These are phyloP conservation scores for Seira ritae DNA, from an alignment of 2,888 invertebrate species.

Conservation along the genomic window DNA sequence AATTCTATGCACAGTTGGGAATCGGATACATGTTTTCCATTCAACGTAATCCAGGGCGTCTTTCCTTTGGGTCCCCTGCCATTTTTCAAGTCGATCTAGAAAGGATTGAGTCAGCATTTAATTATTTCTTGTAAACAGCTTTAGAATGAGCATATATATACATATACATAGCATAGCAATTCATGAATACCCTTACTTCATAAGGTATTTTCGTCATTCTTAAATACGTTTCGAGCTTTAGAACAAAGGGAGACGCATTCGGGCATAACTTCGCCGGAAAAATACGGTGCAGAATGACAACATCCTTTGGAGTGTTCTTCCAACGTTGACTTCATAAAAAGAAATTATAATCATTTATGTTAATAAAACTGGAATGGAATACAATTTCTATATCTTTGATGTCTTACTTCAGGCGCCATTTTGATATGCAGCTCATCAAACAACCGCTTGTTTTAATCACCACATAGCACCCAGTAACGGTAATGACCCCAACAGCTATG, in stretches of 20 bases:
- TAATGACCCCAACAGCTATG: constrained; percentile 28
- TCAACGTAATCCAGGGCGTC: constrained; percentile 69
- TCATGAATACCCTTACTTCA: too few relatives aligned
- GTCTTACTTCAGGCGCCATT: constrained; percentile 20
- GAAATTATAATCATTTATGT: not conserved
- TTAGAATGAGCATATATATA: too few relatives aligned
- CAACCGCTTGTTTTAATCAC: constrained; percentile 17
- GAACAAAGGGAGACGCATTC: constrained; percentile 44
- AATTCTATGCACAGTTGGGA: constrained; percentile 63
- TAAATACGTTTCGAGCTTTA: constrained; percentile 56
- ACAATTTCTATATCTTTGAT: not conserved
- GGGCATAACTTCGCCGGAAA: constrained; percentile 31
- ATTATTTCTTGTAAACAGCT: too few relatives aligned
- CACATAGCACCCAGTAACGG: constrained; percentile 2
- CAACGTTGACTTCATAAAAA: constrained; percentile 26
- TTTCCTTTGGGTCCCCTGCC: constrained; percentile 57
- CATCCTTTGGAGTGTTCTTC: constrained; percentile 43
- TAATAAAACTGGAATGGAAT: not conserved
- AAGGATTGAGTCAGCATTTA: too few relatives aligned
- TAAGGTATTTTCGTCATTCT: constrained; percentile 46
- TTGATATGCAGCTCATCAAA: constrained; percentile 28
- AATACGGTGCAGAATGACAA: constrained; percentile 46
- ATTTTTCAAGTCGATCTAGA: constrained; percentile 50
- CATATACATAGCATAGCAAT: too few relatives aligned
- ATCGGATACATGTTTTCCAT: constrained; percentile 66